Evolutionary conservation across 2,888 invertebrate species (phyloP).

Genomic region (Caenorhabditis imperialis): DNA sequence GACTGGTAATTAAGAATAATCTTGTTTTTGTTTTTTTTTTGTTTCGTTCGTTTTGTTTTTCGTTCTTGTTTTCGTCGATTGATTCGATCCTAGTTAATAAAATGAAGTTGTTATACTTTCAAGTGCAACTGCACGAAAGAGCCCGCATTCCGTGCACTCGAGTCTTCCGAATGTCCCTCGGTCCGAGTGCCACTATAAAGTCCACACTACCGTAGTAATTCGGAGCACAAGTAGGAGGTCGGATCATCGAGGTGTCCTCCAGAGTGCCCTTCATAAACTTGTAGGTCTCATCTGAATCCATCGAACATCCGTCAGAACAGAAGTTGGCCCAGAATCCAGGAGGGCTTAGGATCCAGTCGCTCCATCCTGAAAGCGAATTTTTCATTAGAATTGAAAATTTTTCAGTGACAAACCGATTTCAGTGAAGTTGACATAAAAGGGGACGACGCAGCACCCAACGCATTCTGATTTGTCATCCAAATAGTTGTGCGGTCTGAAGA

Average conservation of each 20-base stretch:
- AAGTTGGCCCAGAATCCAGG: conserved; percentile 40
- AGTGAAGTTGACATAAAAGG: conserved; percentile 49
- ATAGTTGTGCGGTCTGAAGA: not conserved
- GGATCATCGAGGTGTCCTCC: not conserved
- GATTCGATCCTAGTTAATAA: not conserved
- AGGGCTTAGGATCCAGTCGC: conserved; percentile 47
- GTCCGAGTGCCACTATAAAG: conserved; percentile 21
- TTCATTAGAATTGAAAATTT: not conserved
- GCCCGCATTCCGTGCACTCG: conserved; percentile 43
- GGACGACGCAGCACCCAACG: conserved; percentile 29
- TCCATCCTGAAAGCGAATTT: conserved; percentile 50
- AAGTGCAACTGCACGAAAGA: conserved; percentile 38
- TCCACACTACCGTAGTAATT: conserved; percentile 39
- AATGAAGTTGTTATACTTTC: not conserved
- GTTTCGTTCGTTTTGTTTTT: conserved; percentile 6
- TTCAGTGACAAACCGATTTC: conserved; percentile 32
- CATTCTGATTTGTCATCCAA: not conserved
- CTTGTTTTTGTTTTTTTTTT: conserved; percentile 22
- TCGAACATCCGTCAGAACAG: conserved; percentile 21
- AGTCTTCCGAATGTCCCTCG: conserved; percentile 39
- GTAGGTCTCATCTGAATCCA: conserved; percentile 27
- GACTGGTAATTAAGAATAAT: too few species aligned
- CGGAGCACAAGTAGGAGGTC: conserved; percentile 37
- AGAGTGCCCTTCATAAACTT: conserved; percentile 4
- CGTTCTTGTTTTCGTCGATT: not conserved